Evolutionary conservation across 2,888 invertebrate genomes (phyloP).

Genomic region (Meta bourneti): DNA sequence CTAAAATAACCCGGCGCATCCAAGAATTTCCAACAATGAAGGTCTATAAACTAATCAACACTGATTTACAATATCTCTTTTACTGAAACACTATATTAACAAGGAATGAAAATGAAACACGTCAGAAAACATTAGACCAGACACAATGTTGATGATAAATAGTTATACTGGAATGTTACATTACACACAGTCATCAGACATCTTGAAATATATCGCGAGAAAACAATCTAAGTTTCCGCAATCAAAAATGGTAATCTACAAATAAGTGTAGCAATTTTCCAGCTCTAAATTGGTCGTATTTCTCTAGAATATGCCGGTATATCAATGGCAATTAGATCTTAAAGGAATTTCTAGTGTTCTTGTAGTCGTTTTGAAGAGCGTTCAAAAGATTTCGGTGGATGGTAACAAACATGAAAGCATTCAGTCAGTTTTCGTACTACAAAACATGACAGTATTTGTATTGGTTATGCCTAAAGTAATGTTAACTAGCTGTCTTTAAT

Average conservation of each 20-base stretch:
- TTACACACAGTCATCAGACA: conserved; percentile 21
- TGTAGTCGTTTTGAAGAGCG: no score
- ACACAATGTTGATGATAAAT: conserved; percentile 35
- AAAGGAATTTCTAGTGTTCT: no score
- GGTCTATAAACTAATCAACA: not conserved
- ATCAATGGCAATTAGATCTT: no score
- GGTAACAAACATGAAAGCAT: no score
- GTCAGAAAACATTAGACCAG: conserved; percentile 5
- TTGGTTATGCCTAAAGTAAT: no score
- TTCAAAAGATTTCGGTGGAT: no score
- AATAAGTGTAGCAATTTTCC: not conserved
- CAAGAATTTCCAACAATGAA: no score
- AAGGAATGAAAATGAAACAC: conserved; percentile 39
- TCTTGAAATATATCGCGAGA: not conserved
- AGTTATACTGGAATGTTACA: conserved; percentile 4
- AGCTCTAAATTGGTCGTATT: conserved; percentile 18
- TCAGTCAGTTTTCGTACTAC: no score
- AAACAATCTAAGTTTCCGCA: conserved; percentile 4
- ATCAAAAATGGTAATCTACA: not conserved
- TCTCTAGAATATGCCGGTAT: not conserved
- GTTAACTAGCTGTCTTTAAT: no score
- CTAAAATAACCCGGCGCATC: no score
- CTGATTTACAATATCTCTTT: conserved; percentile 37
- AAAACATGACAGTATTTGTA: no score
- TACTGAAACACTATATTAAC: conserved; percentile 47